Base-by-base conservation (phyloP, 2,888 invertebrate genomes). In the Disparrhopalites patrizii region DNA sequence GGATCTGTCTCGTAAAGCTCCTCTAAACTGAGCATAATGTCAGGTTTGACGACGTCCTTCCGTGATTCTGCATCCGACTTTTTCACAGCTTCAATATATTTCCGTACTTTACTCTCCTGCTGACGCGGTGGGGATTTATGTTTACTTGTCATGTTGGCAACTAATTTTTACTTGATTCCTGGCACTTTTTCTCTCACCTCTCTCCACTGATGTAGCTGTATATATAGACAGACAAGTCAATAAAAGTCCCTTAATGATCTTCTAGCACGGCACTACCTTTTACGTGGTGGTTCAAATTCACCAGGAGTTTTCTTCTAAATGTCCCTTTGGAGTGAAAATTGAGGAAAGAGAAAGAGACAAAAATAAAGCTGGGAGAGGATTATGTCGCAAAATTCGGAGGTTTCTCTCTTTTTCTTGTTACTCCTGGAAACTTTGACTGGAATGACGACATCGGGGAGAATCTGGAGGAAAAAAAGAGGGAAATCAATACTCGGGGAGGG, bases 51-150 rank as follows among this genome's bases (percentile, higher is more conserved):
- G 1, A 64, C 61, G 27, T 65, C 65, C 43, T 60, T 65, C 28
- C 70, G 40, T 23, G 66, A 65, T 20, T 67, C 30, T 56, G 69
- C 68, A 60, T 70, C 70, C 25, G 62, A 64, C 40, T 68, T 62
- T 61, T 71, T 71, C 20, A 70, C 71, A 20, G 50, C 57, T 47
- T 67, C 65, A 63, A 73, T 73, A 43, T 71, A 71, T 43, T 70
- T 60, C 23, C 68, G 66, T 43, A 73, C 73, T 68, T 73, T 73
- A 54, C 73, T 73, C 56, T 47, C 43, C 43, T 43, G 43, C 43
- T 43, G 43, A 5, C 15, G 7, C 7, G 36, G 43, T n/a, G n/a
- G n/a, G 7, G 43, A 43, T 43, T 43, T 43, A 20, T 43, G n/a
- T 43, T 43, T 43, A 20, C 8, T 43, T 43, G 43, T 10, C 43